phyloP scores from a whole-genome alignment of 2,113 vertebrate genomes.

The Dicrurus megarhynchus region DNA sequence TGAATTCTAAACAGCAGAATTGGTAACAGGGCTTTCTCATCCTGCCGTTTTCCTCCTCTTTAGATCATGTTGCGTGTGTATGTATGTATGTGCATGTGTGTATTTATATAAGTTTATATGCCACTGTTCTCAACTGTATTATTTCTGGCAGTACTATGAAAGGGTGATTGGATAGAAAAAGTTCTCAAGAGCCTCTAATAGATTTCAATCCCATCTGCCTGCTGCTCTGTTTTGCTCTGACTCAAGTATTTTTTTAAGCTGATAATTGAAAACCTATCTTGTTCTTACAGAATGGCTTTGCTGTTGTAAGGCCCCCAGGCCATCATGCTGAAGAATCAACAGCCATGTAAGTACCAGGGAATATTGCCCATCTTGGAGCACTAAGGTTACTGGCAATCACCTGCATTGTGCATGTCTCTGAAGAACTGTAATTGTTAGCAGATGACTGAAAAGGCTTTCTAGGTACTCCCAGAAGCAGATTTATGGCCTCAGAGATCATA shows the following conservation, averaged over 20 bases:
- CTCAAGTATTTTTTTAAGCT: conserved; percentile 43
- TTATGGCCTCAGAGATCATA: conserved; percentile 89
- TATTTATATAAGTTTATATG: conserved; percentile 1
- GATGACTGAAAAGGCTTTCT: conserved; percentile 87
- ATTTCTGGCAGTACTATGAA: conserved; percentile 38
- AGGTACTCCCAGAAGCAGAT: conserved; percentile 87
- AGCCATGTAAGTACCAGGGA: conserved; percentile 83
- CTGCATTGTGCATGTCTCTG: conserved; percentile 76
- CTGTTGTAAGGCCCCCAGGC: conserved; percentile 81
- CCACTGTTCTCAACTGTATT: conserved; percentile 17
- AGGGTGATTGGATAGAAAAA: conserved; percentile 15
- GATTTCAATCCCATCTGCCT: conserved; percentile 13
- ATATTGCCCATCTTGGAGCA: conserved; percentile 77
- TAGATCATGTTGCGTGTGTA: background rate
- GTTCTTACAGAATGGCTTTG: conserved; percentile 84
- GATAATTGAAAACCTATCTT: conserved; percentile 73
- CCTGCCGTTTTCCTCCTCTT: background rate
- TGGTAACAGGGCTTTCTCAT: background rate
- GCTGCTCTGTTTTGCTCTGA: conserved; percentile 15
- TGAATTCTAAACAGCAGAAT: background rate
- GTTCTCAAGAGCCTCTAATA: background rate
- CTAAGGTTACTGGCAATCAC: conserved; percentile 84
- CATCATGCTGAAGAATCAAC: conserved; percentile 83
- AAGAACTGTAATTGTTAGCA: conserved; percentile 89
- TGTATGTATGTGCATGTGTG: background rate